phyloP scores from a whole-genome alignment of 2,888 invertebrate species.

The Rhogogaster chlorosoma region DNA sequence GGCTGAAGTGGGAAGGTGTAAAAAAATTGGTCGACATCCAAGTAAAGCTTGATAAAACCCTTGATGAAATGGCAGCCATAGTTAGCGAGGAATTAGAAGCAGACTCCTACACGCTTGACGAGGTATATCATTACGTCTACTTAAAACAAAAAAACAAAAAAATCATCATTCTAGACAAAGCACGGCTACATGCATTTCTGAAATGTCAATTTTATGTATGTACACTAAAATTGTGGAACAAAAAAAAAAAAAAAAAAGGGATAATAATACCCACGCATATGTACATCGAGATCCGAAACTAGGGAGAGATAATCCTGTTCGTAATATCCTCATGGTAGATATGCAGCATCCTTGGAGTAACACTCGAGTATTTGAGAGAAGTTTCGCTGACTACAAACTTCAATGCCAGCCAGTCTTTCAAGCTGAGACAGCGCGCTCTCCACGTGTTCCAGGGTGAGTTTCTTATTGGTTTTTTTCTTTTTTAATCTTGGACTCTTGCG shows the following conservation, averaged over 20 bases:
- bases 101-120: constrained; percentile 84
- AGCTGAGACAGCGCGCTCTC: constrained; percentile 90
- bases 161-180: background rate
- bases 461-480: background rate
- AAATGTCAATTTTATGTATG: background rate
- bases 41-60: constrained; percentile 81
- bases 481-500: background rate
- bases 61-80: constrained; percentile 86
- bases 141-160: background rate
- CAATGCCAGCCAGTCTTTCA: constrained; percentile 83
- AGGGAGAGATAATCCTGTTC: constrained; percentile 48
- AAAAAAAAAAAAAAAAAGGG: background rate
- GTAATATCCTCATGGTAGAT: constrained; percentile 68
- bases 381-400: constrained; percentile 85
- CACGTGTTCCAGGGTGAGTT: constrained; percentile 91
- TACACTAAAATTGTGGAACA: background rate
- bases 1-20: constrained; percentile 83
- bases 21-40: constrained; percentile 89
- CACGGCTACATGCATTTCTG: background rate
- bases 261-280: background rate
- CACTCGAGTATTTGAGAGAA: constrained; percentile 83
- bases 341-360: constrained; percentile 80
- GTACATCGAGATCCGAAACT: background rate
- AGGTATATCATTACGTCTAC: constrained; percentile 79
- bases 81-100: constrained; percentile 83